Base-by-base conservation (phyloP, 2,113 vertebrate genomes). In the Salminus brasiliensis region DNA sequence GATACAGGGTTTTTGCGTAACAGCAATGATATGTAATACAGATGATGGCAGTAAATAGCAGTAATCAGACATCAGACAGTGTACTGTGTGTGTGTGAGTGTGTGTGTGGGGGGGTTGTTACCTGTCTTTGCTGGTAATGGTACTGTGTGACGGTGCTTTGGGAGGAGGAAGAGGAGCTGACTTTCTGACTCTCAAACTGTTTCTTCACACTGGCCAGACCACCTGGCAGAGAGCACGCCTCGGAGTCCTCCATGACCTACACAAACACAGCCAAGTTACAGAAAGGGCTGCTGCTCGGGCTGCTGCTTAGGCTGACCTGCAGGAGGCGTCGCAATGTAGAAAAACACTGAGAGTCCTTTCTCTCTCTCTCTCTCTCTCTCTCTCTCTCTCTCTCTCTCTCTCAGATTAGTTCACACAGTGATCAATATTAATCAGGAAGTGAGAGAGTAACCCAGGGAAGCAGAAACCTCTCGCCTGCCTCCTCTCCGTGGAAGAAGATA, bases 191-290 rank as follows among this genome's bases (percentile, higher is more conserved):
- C 89, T 98, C 97, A 25, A 99, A 98, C 67, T 97, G 96, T 87
- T 93, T 95, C 90, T 96, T 98, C 83, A 97, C 93, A 6, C 94
- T 95, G 85, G 96, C 96, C 78, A 99, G 91, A 59, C 97, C 97
- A 5, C 97, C 97, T 34, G 96, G 94, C 85, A 97, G 91, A 15
- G 93, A 93, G 53, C 94, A 94, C 1, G 91, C 86, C 83, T 95
- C 95, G 0, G 91, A 89, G 85, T 96, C 95, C 47, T 95, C 95
- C 91, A 94, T 89, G 82, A 89, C 84, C 97, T 98, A 69, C 45
- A 59, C 36, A 77, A 68, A 82, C 70, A 67, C 1, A 55, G 36
- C 4, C 27, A n/a, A n/a, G n/a, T n/a, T n/a, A n/a, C n/a, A n/a
- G n/a, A n/a, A n/a, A n/a, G n/a, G n/a, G n/a, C n/a, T n/a, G n/a